Evolutionary conservation across 2,113 vertebrate genomes (phyloP).

Genomic region (Anarrhichthys ocellatus): DNA sequence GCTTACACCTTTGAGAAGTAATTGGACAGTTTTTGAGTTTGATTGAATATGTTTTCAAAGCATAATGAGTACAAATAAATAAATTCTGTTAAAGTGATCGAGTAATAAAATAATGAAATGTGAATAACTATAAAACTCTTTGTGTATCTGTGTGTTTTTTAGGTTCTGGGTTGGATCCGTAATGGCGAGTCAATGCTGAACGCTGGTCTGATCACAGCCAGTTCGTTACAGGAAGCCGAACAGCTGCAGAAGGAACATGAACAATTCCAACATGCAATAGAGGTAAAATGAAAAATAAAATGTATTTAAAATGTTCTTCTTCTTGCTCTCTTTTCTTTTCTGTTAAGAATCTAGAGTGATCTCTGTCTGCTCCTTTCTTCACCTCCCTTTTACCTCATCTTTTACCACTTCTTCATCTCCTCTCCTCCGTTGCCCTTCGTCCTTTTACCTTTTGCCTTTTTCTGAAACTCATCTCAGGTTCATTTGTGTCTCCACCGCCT

Average conservation of each 20-base stretch:
- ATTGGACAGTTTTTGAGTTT: neutral
- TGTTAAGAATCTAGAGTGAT: neutral
- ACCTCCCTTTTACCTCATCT: neutral
- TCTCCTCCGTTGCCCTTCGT: neutral
- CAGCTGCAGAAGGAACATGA: constrained; percentile 98
- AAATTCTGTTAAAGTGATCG: neutral
- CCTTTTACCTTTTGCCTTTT: constrained; percentile 36
- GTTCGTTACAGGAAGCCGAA: constrained; percentile 96
- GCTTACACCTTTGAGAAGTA: neutral
- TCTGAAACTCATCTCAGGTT: constrained; percentile 28
- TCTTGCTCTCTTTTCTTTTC: neutral
- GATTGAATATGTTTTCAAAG: neutral
- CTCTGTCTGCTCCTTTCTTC: neutral
- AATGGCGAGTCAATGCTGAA: constrained; percentile 99
- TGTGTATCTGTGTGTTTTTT: constrained; percentile 11
- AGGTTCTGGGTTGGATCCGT: constrained; percentile 99
- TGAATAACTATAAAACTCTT: neutral
- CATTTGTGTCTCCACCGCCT: neutral
- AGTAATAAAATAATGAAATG: neutral
- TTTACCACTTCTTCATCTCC: neutral
- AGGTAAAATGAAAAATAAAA: constrained; percentile 82
- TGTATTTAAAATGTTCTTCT: neutral
- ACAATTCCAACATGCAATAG: constrained; percentile 98
- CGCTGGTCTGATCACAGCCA: constrained; percentile 96
- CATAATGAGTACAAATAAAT: neutral